Evolutionary conservation across 2,888 invertebrate genomes (phyloP).

Genomic region (Lysandra bellargus): DNA sequence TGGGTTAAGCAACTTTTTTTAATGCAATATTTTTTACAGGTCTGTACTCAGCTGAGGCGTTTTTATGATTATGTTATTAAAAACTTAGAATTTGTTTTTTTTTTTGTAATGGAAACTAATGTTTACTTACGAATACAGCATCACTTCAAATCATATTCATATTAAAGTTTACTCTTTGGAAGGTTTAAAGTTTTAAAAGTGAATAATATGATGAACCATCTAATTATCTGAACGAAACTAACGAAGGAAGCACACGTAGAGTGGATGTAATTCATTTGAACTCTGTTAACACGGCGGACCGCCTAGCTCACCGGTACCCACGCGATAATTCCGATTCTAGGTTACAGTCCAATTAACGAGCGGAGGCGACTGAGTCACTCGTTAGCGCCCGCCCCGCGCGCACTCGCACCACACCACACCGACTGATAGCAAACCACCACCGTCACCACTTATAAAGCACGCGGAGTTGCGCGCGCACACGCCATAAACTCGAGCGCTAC

Average conservation of each 20-base stretch:
- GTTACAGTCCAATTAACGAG: conserved; percentile 65
- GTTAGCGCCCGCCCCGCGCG: conserved; percentile 52
- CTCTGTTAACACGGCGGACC: conserved; percentile 50
- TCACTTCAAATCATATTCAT: background rate
- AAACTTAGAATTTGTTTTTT: background rate
- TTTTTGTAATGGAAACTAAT: background rate
- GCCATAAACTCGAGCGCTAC: conserved; percentile 73
- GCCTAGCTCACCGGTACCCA: conserved; percentile 51
- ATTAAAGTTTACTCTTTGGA: background rate
- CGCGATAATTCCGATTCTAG: conserved; percentile 67
- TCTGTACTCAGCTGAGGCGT: no score
- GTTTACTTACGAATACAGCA: background rate
- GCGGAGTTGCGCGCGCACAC: conserved; percentile 74
- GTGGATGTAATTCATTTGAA: conserved; percentile 47
- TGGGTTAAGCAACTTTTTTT: no score
- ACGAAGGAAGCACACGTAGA: conserved; percentile 38
- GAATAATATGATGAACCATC: conserved; percentile 6
- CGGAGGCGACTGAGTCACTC: conserved; percentile 68
- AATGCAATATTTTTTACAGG: no score
- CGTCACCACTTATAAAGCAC: conserved; percentile 65
- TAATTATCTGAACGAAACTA: conserved; percentile 32
- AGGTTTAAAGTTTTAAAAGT: background rate
- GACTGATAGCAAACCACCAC: conserved; percentile 56
- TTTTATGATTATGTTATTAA: background rate
- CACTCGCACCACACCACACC: conserved; percentile 55